phyloP scores from a whole-genome alignment of 2,888 invertebrate species.

The Acanthopleura granulata region DNA sequence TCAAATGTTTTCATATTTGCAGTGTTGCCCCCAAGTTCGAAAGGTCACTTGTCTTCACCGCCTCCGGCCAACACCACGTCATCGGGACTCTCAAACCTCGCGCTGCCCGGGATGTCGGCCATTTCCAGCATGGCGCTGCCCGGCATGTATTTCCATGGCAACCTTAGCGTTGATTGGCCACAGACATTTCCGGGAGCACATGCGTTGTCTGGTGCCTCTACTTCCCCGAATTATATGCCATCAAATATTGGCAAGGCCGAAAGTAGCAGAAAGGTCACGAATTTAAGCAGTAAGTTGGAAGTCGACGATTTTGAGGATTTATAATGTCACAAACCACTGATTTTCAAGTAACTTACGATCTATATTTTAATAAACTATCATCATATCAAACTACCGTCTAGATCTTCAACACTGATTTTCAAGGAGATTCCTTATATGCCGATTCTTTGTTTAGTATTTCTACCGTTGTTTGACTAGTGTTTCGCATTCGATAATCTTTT shows the following conservation, averaged over 20 bases:
- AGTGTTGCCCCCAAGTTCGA: conserved; percentile 30
- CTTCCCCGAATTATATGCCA: not conserved
- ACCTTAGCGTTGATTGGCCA: conserved; percentile 52
- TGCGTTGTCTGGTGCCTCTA: conserved; percentile 3
- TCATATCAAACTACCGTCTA: too few species aligned
- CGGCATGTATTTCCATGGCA: conserved; percentile 55
- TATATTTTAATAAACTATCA: too few species aligned
- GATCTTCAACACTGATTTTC: too few species aligned
- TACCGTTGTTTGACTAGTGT: too few species aligned
- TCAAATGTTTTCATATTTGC: conserved; percentile 2
- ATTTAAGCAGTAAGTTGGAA: not conserved
- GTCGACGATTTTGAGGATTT: too few species aligned
- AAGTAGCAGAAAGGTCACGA: not conserved
- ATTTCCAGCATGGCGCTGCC: conserved; percentile 51
- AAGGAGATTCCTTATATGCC: too few species aligned
- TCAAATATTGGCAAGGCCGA: not conserved
- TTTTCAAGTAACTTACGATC: too few species aligned
- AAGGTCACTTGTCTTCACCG: conserved; percentile 2
- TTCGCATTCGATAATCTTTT: too few species aligned
- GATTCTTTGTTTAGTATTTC: too few species aligned
- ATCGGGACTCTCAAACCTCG: conserved; percentile 11
- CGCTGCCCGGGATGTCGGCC: conserved; percentile 37
- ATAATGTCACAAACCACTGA: too few species aligned
- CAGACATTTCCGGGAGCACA: conserved; percentile 33
- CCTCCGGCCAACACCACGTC: conserved; percentile 13